Conservation (phyloP, 2,888 invertebrate genomes). For the Sarcophaga rosellei region DNA sequence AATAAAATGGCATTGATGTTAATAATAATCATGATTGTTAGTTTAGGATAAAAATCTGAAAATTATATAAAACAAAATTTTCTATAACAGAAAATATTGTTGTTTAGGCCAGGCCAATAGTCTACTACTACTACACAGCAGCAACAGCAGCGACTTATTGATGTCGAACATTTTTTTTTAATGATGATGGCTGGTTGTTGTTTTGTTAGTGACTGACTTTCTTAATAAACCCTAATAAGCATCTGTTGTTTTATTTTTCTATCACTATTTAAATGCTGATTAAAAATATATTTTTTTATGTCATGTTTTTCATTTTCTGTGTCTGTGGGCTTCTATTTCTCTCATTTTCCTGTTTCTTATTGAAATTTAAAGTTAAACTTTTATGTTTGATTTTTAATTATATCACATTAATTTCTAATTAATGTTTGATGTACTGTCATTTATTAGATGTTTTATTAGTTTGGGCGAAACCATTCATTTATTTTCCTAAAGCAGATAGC, state of each 20-base stretch:
- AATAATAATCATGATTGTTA: conserved; percentile 65
- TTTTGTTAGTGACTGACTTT: conserved; percentile 1
- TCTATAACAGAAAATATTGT: background rate
- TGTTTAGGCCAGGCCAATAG: conserved; percentile 5
- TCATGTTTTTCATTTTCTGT: background rate
- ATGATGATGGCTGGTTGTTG: background rate
- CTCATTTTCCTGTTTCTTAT: background rate
- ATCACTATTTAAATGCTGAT: conserved; percentile 26
- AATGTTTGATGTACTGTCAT: conserved; percentile 68
- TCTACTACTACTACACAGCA: conserved; percentile 4
- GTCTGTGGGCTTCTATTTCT: background rate
- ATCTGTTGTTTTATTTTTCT: conserved; percentile 35
- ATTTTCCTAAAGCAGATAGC: background rate
- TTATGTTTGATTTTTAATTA: conserved; percentile 65
- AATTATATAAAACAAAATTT: conserved; percentile 26
- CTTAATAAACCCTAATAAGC: conserved; percentile 24
- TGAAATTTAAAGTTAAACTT: conserved; percentile 48
- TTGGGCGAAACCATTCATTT: conserved; percentile 33
- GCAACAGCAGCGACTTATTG: background rate
- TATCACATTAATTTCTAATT: conserved; percentile 69
- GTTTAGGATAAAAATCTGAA: conserved; percentile 65
- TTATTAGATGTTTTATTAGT: conserved; percentile 57
- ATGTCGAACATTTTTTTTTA: conserved; percentile 14
- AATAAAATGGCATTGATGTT: conserved; percentile 60
- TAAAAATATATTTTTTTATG: conserved; percentile 18